Evolutionary conservation across 1,140 invertebrate species (phyloP).

Genomic region (Drosophila parvula): DNA sequence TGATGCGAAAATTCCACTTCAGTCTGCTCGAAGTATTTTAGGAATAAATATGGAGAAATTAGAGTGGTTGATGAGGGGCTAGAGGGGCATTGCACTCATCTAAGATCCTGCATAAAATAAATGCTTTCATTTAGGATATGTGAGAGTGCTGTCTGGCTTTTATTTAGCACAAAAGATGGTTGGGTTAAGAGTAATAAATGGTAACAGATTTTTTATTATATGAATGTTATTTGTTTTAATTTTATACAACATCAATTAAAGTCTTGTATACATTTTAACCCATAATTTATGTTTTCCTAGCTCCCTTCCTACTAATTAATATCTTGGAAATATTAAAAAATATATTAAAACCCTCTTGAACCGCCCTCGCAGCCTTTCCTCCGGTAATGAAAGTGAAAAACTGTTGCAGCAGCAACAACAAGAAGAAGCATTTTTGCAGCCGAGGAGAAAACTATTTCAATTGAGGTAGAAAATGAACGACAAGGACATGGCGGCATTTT

Average conservation of each 20-base stretch:
- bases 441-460: constrained; percentile 77
- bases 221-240: no score
- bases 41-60: constrained; percentile 12
- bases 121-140: no score
- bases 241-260: no score
- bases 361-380: constrained; percentile 44
- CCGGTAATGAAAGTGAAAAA: constrained; percentile 79
- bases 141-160: no score
- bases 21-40: neutral
- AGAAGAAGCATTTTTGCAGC: constrained; percentile 42
- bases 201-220: neutral
- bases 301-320: neutral
- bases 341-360: neutral
- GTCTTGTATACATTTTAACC: neutral
- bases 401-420: constrained; percentile 52
- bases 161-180: neutral
- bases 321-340: neutral
- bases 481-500: constrained; percentile 77
- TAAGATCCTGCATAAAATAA: neutral
- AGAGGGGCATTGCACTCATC: neutral
- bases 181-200: neutral
- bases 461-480: constrained; percentile 80
- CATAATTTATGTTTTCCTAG: no score
- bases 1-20: constrained; percentile 27
- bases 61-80: neutral